Conservation (phyloP, 2,888 invertebrate genomes). For the Apodemia zela region DNA sequence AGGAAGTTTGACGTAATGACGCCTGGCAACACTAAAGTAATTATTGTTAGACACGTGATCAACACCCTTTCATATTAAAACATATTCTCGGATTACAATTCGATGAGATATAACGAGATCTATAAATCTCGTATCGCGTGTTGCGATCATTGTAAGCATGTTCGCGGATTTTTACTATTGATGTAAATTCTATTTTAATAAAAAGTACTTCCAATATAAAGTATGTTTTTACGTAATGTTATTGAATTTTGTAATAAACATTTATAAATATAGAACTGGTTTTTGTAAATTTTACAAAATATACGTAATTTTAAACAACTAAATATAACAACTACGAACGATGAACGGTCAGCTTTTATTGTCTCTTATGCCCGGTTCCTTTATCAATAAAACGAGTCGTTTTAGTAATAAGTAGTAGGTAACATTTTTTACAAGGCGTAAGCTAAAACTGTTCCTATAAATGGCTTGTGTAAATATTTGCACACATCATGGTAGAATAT, state of each 20-base stretch:
- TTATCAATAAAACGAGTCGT: too few species aligned
- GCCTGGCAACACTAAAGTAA: constrained; percentile 53
- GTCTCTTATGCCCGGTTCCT: too few species aligned
- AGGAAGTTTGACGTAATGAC: constrained; percentile 43
- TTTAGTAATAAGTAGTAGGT: too few species aligned
- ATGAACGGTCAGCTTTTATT: too few species aligned
- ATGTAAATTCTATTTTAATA: constrained; percentile 2
- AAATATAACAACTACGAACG: too few species aligned
- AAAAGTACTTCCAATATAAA: neutral
- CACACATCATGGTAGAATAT: too few species aligned
- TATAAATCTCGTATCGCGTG: constrained; percentile 23
- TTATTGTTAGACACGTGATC: constrained; percentile 60
- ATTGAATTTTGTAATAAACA: neutral
- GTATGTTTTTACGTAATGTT: neutral
- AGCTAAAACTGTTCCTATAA: too few species aligned
- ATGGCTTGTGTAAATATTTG: too few species aligned
- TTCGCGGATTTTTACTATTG: constrained; percentile 20
- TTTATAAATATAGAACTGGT: too few species aligned
- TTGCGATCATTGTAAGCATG: constrained; percentile 3
- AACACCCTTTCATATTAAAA: constrained; percentile 45
- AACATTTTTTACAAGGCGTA: too few species aligned
- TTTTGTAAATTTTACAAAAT: too few species aligned
- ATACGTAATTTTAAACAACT: too few species aligned
- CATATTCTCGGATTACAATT: constrained; percentile 38
- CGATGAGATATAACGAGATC: constrained; percentile 32